Evolutionary conservation across 2,888 invertebrate species (phyloP).

Genomic region (Cosmia pyralina): DNA sequence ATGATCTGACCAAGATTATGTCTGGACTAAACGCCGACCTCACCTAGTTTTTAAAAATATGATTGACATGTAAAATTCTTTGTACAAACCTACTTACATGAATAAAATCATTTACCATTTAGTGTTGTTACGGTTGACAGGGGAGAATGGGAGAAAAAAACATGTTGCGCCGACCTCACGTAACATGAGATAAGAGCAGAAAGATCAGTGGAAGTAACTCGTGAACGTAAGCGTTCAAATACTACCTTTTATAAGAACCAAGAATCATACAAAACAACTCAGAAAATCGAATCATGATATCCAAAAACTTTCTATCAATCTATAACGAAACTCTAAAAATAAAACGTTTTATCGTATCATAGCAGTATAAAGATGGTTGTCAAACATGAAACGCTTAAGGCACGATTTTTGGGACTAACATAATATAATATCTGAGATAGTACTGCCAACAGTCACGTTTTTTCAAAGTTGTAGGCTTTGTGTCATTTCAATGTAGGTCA

Average conservation of each 20-base stretch:
- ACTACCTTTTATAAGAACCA: not conserved
- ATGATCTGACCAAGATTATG: too few species aligned
- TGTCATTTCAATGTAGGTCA: not conserved
- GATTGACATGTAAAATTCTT: too few species aligned
- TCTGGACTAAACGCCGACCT: too few species aligned
- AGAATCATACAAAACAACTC: not conserved
- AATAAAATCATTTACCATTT: too few species aligned
- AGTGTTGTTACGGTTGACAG: not conserved
- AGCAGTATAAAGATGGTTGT: slow-evolving; percentile 48
- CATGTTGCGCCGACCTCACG: too few species aligned
- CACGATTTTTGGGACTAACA: slow-evolving; percentile 29
- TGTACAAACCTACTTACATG: too few species aligned
- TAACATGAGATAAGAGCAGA: too few species aligned
- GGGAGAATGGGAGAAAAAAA: not conserved
- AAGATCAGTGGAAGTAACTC: too few species aligned
- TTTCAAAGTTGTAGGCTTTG: not conserved
- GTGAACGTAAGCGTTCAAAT: too few species aligned
- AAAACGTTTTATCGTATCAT: slow-evolving; percentile 41
- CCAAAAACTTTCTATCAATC: not conserved
- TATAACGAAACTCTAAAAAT: slow-evolving; percentile 34
- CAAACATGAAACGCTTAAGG: slow-evolving; percentile 50
- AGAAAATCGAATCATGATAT: not conserved
- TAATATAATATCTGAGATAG: slow-evolving; percentile 36
- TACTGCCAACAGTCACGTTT: slow-evolving; percentile 41
- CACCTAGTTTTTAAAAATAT: too few species aligned